Evolutionary conservation across 2,888 invertebrate genomes (phyloP), one percentile per base, ranked within the genome.

Genomic region (Acanthococcus lagerstroemiae): DNA sequence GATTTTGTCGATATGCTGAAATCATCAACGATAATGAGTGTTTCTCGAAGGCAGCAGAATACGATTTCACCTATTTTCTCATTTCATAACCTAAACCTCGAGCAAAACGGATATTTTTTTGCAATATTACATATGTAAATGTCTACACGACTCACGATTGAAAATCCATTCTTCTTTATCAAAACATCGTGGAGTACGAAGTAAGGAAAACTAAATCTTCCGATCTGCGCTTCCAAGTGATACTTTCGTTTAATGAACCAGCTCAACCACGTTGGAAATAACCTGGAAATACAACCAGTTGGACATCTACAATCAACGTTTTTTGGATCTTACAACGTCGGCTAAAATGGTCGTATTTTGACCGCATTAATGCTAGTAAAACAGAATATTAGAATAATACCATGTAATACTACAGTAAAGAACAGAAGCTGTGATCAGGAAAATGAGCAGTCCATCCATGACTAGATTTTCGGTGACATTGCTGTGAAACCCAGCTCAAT

Each of bases 1-100:
- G 71, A 92, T 83, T 76, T 90, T 88, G 73, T 90, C 87, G 68
- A 92, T 86, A 76, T 90, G 86, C 91, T 92, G 75, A 25, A 78
- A 78, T 67, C 71, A 70, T 37, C 15, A 37, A 26, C 24, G 22
- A 21, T 27, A 44, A 56, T 9, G 45, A 37, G 15, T 45, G n/a
- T n/a, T n/a, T n/a, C n/a, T n/a, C n/a, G n/a, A n/a, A n/a, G n/a
- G n/a, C n/a, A 55, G 17, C 50, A n/a, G 57, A 19, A 17, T 50
- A 60, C 21, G 12, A 52, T 54, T 55, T 1, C 15, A 25, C 5
- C n/a, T 4, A 44, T 19, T n/a, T n/a, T n/a, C n/a, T n/a, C n/a
- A n/a, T n/a, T 45, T 19, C 44, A 9, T 19, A 7, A 55, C 17
- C 15, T 27, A 26, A n/a, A 52, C 44, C n/a, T 2, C 26, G 27